A percentile compares a stretch with the other conserved stretches of the same genome.
phyloP scores from a whole-genome alignment of 2,113 vertebrate genomes.

The Polyodon spathula region DNA sequence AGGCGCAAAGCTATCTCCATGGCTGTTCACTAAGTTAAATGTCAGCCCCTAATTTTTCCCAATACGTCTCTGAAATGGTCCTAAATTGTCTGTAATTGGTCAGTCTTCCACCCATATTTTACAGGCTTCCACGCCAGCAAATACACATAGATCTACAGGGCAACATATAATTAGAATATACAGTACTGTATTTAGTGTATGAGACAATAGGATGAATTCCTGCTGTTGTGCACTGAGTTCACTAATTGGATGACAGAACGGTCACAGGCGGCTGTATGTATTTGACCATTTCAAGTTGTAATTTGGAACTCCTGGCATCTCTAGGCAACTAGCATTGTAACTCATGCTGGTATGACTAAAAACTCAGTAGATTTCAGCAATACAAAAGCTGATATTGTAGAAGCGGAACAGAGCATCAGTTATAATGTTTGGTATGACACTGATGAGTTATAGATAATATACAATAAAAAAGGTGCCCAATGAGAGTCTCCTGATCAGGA shows the following conservation, averaged over 20 bases:
- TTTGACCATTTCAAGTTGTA: constrained; percentile 27
- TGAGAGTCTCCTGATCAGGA: too few relatives aligned
- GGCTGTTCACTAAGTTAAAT: constrained; percentile 7
- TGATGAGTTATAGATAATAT: background rate
- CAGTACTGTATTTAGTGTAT: background rate
- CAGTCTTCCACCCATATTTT: constrained; percentile 10
- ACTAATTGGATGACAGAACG: constrained; percentile 29
- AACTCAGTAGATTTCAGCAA: background rate
- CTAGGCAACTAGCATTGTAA: background rate
- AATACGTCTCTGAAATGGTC: constrained; percentile 9
- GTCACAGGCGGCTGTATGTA: constrained; percentile 26
- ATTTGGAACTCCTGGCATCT: constrained; percentile 41
- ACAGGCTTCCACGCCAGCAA: constrained; percentile 5
- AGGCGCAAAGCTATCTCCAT: background rate
- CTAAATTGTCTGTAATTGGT: constrained; percentile 16
- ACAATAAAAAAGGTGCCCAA: background rate
- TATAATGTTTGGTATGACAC: background rate
- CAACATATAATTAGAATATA: background rate
- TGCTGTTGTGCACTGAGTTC: constrained; percentile 4
- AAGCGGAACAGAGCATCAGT: too few relatives aligned
- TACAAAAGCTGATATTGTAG: too few relatives aligned
- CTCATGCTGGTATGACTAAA: background rate
- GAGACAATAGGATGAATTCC: background rate
- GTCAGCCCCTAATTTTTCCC: constrained; percentile 8
- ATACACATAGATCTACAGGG: background rate